phyloP scores from a whole-genome alignment of 2,888 invertebrate species.

The Coecobrya sp. region DNA sequence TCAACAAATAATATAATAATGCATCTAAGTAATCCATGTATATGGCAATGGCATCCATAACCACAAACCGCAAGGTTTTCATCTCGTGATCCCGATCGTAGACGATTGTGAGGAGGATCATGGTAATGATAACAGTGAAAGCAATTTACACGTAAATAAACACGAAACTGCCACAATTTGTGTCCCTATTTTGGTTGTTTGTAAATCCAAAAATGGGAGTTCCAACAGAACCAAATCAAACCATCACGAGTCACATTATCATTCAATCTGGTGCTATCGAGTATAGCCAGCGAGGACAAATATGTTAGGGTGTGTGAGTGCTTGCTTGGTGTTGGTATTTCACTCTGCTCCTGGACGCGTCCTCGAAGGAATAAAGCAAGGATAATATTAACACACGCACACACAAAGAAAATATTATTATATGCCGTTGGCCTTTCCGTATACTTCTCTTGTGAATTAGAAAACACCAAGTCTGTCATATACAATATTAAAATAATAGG shows the following conservation, averaged over 20 bases:
- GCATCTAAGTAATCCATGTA: no score
- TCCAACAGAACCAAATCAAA: not conserved
- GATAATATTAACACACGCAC: slow-evolving; percentile 12
- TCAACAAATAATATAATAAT: no score
- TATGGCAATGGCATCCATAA: no score
- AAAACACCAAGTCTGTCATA: not conserved
- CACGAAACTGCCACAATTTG: no score
- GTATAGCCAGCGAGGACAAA: not conserved
- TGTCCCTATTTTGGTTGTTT: not conserved
- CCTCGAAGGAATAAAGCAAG: not conserved
- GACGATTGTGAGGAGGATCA: not conserved
- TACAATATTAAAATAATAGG: not conserved
- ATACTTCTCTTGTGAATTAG: slow-evolving; percentile 8
- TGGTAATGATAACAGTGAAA: not conserved
- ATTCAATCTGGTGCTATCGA: not conserved
- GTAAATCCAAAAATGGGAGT: not conserved
- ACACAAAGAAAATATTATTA: not conserved
- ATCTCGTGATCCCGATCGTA: not conserved
- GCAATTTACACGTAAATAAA: not conserved
- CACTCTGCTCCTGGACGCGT: not conserved
- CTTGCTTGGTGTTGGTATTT: not conserved
- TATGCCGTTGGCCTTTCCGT: not conserved
- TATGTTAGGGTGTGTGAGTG: not conserved
- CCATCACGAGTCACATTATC: not conserved
- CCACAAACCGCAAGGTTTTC: no score